phyloP scores from a whole-genome alignment of 2,888 invertebrate genomes.

The Hololepta plana region DNA sequence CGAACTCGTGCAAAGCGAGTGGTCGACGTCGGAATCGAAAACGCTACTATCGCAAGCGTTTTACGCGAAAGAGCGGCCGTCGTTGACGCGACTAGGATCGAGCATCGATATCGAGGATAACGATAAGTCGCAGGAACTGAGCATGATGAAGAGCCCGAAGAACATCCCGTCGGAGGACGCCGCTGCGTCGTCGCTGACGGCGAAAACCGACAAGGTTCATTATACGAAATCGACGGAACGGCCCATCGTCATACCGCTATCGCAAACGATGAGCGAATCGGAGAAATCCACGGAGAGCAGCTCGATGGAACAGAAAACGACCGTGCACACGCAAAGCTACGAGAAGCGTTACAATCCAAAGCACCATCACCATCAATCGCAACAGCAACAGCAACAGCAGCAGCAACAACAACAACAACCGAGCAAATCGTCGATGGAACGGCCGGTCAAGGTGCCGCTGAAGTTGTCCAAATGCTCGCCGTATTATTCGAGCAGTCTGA shows the following conservation, averaged over 20 bases:
- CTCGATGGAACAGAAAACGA: conserved; percentile 27
- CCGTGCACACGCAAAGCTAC: conserved; percentile 22
- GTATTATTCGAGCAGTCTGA: conserved; percentile 56
- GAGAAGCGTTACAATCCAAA: conserved; percentile 23
- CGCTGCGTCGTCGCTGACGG: conserved; percentile 1
- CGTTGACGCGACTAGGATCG: conserved; percentile 20
- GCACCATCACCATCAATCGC: conserved; percentile 20
- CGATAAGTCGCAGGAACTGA: conserved; percentile 15
- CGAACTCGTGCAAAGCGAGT: conserved; percentile 58
- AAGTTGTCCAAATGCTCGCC: conserved; percentile 51
- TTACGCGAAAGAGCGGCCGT: conserved; percentile 15
- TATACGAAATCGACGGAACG: conserved; percentile 32
- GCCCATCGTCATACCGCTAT: conserved; percentile 29
- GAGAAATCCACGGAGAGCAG: conserved; percentile 32
- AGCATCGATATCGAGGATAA: conserved; percentile 22
- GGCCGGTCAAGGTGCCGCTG: conserved; percentile 27
- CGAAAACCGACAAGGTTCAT: conserved; percentile 1
- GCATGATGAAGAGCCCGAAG: conserved; percentile 20
- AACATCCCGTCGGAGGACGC: conserved; percentile 26
- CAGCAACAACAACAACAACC: too few species aligned
- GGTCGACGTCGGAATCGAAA: conserved; percentile 57
- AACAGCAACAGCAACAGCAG: too few species aligned
- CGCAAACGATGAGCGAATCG: conserved; percentile 29
- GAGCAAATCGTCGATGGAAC: conserved; percentile 18
- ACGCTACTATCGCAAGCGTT: conserved; percentile 43